Percentiles rank a stretch among this genome's conserved stretches.
Conservation (phyloP, 2,113 vertebrate genomes). For the Acrocephalus arundinaceus region DNA sequence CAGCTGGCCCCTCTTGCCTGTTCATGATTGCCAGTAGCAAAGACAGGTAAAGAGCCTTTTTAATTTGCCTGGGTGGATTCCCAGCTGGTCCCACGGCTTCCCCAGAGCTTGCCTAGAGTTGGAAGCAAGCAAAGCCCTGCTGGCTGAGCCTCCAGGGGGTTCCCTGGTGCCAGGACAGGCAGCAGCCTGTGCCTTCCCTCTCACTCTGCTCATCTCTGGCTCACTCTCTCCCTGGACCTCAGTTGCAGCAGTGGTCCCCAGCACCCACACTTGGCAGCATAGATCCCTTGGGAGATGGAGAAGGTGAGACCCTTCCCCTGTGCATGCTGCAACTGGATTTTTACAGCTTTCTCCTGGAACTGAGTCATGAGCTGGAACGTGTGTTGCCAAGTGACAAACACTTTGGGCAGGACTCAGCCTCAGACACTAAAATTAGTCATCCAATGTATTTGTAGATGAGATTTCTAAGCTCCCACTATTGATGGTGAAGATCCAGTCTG, state of each 20-base stretch:
- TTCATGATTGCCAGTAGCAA: background rate
- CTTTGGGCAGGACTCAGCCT: background rate
- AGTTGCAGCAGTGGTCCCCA: background rate
- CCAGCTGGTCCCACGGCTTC: background rate
- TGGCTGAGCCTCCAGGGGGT: background rate
- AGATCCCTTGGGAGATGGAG: background rate
- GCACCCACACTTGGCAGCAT: background rate
- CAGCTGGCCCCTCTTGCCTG: background rate
- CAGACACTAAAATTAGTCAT: background rate
- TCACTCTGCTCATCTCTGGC: background rate
- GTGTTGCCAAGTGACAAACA: background rate
- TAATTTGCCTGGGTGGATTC: background rate
- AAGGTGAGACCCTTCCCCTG: background rate
- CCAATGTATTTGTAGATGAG: background rate
- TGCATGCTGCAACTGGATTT: background rate
- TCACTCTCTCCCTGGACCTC: background rate
- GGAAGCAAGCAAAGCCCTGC: background rate
- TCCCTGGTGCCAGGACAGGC: background rate
- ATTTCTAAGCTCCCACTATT: background rate
- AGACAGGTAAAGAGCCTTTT: background rate
- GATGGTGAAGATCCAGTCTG: background rate
- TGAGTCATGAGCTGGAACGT: background rate
- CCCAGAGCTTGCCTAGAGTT: background rate
- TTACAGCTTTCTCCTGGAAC: background rate
- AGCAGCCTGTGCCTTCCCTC: rapidly evolving